phyloP scores from a whole-genome alignment of 2,113 vertebrate genomes.

The Mirounga angustirostris region DNA sequence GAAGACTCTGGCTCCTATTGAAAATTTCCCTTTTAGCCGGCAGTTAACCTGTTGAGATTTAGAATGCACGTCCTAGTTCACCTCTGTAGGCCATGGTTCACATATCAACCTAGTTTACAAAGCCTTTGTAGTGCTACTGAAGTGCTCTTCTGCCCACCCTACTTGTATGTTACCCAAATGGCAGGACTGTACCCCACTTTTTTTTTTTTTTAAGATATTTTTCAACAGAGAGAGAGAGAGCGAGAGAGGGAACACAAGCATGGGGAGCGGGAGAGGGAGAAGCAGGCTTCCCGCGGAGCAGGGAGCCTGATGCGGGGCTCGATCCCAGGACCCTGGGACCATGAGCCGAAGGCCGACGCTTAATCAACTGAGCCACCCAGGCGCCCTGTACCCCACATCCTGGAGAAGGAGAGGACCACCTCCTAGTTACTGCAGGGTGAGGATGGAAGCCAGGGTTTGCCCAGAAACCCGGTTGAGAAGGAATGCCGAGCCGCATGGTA shows the following conservation, averaged over 20 bases:
- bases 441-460: background rate
- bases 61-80: background rate
- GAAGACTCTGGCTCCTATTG: background rate
- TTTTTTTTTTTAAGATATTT: too few relatives aligned
- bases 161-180: background rate
- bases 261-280: too few relatives aligned
- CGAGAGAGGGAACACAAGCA: too few relatives aligned
- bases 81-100: background rate
- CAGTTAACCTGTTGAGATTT: conserved; percentile 17
- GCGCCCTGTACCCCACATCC: background rate
- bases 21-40: conserved; percentile 14
- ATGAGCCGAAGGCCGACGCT: too few relatives aligned
- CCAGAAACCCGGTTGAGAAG: background rate
- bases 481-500: background rate
- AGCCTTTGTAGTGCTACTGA: background rate
- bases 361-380: too few relatives aligned
- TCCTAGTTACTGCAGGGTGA: background rate
- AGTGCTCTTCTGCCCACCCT: background rate
- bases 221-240: too few relatives aligned
- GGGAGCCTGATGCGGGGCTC: too few relatives aligned
- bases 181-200: background rate
- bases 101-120: background rate
- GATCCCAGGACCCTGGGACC: too few relatives aligned
- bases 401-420: background rate
- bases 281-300: too few relatives aligned